Base-by-base conservation (phyloP, 2,797 vertebrate species). In the Erpetoichthys calabaricus region DNA sequence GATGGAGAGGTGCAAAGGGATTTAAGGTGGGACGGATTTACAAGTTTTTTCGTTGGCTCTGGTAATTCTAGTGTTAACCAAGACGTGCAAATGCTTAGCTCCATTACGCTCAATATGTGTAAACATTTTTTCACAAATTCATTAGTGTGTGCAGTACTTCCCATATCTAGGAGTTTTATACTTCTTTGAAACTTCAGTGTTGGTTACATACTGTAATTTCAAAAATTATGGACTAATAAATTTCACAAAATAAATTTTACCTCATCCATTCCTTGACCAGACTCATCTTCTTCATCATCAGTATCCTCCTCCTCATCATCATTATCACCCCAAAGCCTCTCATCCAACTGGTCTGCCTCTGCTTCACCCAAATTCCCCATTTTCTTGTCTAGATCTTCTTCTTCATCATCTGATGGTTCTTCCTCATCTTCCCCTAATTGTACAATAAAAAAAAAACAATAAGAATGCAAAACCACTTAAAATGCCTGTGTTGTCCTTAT, bases 321-420 rank as follows among this genome's bases (percentile, higher is more conserved):
- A 0, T 88, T 86, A 62, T 94, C 92, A 0, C 94, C 94, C 95
- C 96, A 99, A 66, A 99, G 86, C 57, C 94, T 88, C 76, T 99
- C 94, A 67, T 99, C 92, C 57, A 99, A 80, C 60, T 91, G 92
- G 62, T 97, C 89, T 0, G 91, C 84, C 71, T 94, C 87, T 51
- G 87, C 91, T 51, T 93, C 86, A 56, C 83, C 89, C 63, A 99
- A 84, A 68, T 94, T 76, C 2, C 96, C 96, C 92, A 99, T 97
- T 70, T 97, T 92, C 65, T 98, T 96, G 71, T 98, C 95, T 65
- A 98, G 77, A 56, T 98, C 92, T 44, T 86, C 73, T 0, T 88
- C 83, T 56, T 95, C 92, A 64, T 83, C 75, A 4, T 88, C 86
- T 0, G 91, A 91, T 51, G 82, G 73, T 55, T 85, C 81, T 9